Evolutionary conservation across 2,113 vertebrate genomes (phyloP).

Genomic region (Nothocercus julius): DNA sequence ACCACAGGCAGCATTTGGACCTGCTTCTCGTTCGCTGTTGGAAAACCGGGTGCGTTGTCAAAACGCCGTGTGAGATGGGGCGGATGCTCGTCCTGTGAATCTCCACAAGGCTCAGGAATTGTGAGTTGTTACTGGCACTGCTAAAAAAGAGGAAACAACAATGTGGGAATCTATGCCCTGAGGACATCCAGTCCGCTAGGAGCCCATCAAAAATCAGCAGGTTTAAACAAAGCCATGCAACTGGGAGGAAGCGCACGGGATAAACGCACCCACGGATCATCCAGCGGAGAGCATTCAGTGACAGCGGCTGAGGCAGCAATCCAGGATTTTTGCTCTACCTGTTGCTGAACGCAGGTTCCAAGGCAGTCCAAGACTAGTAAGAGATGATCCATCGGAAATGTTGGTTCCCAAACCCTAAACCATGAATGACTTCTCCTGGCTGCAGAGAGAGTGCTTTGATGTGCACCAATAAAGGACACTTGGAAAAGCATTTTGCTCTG

Average conservation of each 20-base stretch:
- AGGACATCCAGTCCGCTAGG: not conserved
- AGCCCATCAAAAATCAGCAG: not conserved
- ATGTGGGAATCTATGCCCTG: not conserved
- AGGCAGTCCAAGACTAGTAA: not conserved
- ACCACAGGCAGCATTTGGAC: not conserved
- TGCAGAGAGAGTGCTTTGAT: not conserved
- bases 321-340: not conserved
- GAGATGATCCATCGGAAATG: not conserved
- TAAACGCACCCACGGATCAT: not conserved
- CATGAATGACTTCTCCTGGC: not conserved
- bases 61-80: not conserved
- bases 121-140: not conserved
- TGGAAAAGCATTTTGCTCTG: not conserved
- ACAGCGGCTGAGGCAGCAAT: not conserved
- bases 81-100: fast-evolving
- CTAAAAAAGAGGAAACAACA: not conserved
- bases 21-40: not conserved
- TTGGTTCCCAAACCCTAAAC: not conserved
- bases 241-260: not conserved
- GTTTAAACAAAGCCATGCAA: not conserved
- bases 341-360: not conserved
- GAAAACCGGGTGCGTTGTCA: not conserved
- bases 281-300: not conserved
- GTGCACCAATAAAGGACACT: not conserved
- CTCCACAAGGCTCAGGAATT: not conserved